Evolutionary conservation across 37 sponge, comb jelly and placozoan species (phyloP), one percentile per base, ranked within the genome.

Genomic region (Diacarnus erythraeanus): DNA sequence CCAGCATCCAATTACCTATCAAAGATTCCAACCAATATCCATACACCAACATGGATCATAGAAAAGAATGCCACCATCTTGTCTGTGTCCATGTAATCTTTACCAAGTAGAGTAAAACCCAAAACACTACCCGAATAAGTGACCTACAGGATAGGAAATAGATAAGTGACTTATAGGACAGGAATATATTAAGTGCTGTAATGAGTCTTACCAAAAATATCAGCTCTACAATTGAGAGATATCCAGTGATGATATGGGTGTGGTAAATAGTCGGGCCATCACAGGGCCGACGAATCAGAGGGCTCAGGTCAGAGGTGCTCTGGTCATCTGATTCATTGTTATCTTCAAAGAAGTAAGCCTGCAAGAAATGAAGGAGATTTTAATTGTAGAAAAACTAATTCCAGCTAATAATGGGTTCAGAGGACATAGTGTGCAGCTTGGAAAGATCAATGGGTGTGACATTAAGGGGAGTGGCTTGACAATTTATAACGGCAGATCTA

Each of bases 261-360:
- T n/a, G n/a, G 64, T 81, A 82, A 2, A 43, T 44, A 27, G 47
- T 25, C 35, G 69, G 41, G 25, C 73, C 38, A 42, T 21, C 1
- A 37, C 77, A 56, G 29, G 78, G 79, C 22, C 66, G 27, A n/a
- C 67, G 61, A 29, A 87, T 30, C 36, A 87, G 74, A 31, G 88
- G 88, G 44, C 74, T 78, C 56, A 71, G 17, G 30, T 85, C 86
- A 6, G 79, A 71, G 1, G 43, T 67, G 42, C 72, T 76, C 35
- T 80, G 67, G 30, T 75, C 80, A 60, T 69, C 82, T 47, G 82
- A 76, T 41, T 87, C 88, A 71, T 87, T 80, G 69, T 86, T 80
- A 58, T 87, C 87, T 36, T 83, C 76, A 80, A 87, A 87, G 69
- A 64, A 75, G 51, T 87, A 87, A 25, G 82, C 88, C 88, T 87